A percentile compares a stretch with the other conserved stretches of the same genome.
Conservation (phyloP, 2,113 vertebrate species). For the Actenoides hombroni region DNA sequence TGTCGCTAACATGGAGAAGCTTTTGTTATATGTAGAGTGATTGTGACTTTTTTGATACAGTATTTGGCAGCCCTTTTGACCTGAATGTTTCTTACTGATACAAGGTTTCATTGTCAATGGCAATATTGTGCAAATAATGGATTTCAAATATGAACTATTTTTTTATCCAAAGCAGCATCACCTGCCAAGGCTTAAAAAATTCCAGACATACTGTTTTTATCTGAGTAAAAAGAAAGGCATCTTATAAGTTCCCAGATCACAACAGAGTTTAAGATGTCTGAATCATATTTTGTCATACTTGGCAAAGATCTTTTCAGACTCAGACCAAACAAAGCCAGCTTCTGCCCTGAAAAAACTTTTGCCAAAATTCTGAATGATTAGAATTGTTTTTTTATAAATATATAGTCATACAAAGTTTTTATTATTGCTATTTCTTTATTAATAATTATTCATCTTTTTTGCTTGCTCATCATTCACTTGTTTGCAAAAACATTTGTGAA, state of each 20-base stretch:
- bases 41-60: background rate
- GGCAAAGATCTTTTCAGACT: conserved; percentile 5
- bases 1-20: background rate
- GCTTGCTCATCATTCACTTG: background rate
- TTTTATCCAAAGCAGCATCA: background rate
- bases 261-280: background rate
- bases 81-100: background rate
- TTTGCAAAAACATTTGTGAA: background rate
- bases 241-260: background rate
- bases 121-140: background rate
- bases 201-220: background rate
- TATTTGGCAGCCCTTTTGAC: background rate
- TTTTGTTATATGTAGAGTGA: background rate
- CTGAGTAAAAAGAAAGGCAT: background rate
- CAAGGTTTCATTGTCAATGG: background rate
- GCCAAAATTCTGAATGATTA: background rate
- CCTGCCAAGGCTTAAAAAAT: conserved; percentile 36
- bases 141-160: conserved; percentile 4
- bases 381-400: background rate
- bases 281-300: conserved; percentile 48
- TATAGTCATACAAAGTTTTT: fast-evolving
- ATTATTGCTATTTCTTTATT: background rate
- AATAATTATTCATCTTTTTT: background rate
- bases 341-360: background rate
- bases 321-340: conserved; percentile 50